A percentile compares a stretch with the other conserved stretches of the same genome.
Conservation (phyloP, 2,888 invertebrate genomes). For the Tetragnatha montana region DNA sequence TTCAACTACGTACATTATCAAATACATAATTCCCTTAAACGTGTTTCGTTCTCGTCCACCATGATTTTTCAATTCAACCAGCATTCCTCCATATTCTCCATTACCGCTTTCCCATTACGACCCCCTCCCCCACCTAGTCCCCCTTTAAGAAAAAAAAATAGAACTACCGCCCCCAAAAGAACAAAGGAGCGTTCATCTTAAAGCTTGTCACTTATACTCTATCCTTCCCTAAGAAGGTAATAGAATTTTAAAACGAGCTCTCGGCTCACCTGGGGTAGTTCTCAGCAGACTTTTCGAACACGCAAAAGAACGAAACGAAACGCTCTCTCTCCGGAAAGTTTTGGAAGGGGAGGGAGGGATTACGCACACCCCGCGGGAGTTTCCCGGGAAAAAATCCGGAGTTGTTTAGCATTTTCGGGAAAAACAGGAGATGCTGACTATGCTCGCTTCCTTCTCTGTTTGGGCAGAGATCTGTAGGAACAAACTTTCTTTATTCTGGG, state of each 20-base stretch:
- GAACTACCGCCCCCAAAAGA: neutral
- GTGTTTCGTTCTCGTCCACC: no score
- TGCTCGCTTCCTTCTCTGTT: neutral
- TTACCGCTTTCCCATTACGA: neutral
- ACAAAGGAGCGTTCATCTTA: neutral
- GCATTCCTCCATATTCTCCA: neutral
- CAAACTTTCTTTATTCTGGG: no score
- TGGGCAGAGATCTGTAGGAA: neutral
- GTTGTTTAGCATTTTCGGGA: neutral
- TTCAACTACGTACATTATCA: no score
- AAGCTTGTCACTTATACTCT: neutral
- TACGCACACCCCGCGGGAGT: neutral
- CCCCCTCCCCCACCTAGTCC: neutral
- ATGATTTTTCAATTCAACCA: no score
- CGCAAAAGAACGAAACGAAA: neutral
- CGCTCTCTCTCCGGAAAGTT: neutral
- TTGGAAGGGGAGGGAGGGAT: neutral
- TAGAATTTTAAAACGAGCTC: neutral
- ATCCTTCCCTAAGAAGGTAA: neutral
- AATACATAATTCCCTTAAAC: no score
- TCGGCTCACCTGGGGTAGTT: neutral
- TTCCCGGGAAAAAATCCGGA: neutral
- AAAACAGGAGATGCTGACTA: neutral
- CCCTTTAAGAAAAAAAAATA: neutral
- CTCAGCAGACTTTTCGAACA: neutral